Percentiles rank a stretch among this genome's conserved stretches.
These are phyloP conservation scores for Batillaria attramentaria DNA, from an alignment of 1,140 invertebrate species.

Conservation along the genomic window DNA sequence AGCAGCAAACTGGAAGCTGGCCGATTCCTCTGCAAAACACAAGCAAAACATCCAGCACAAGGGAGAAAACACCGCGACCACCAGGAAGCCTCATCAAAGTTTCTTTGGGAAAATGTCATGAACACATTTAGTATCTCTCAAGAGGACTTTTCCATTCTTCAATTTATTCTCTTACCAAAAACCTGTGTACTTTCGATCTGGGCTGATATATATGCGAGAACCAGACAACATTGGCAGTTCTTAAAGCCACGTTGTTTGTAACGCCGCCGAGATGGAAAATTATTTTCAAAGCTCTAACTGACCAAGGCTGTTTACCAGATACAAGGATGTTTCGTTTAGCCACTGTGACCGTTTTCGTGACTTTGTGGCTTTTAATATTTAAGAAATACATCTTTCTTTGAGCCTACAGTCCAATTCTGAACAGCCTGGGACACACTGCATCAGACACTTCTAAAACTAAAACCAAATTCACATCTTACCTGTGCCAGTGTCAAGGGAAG, in stretches of 20 bases:
- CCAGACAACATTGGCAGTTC: no score
- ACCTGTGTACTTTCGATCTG: neutral
- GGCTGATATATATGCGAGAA: no score
- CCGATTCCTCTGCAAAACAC: neutral
- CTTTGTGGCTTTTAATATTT: no score
- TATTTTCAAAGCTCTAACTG: no score
- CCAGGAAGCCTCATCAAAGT: no score
- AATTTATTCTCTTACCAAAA: neutral
- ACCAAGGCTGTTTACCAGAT: no score
- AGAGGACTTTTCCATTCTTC: neutral
- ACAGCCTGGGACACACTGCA: neutral
- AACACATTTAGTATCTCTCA: neutral
- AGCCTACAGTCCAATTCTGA: no score
- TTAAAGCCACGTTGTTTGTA: no score
- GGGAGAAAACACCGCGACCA: neutral
- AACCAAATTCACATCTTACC: neutral
- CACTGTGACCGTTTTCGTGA: no score
- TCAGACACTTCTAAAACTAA: neutral
- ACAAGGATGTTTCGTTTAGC: no score
- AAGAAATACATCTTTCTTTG: no score
- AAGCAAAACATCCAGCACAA: neutral
- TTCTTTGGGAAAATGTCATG: neutral
- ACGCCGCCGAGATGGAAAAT: no score
- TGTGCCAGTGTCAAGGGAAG: neutral
- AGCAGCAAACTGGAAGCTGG: slow-evolving; percentile 20